Evolutionary conservation across 2,113 vertebrate genomes (phyloP), one percentile per base, ranked within the genome.

Genomic region (Neopipo cinnamomea): DNA sequence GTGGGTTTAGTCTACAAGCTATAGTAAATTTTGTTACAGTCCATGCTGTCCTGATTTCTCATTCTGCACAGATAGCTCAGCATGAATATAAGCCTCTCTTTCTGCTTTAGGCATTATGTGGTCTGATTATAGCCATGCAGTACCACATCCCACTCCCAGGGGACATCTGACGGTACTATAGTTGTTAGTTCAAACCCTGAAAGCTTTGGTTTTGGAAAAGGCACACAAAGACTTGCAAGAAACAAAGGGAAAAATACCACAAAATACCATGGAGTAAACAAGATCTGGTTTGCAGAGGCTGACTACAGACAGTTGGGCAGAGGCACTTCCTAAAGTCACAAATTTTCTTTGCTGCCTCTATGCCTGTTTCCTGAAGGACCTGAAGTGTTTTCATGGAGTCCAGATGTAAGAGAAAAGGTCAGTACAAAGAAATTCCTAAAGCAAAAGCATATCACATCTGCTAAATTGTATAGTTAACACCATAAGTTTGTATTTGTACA

Each of bases 291-390:
- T 85, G 73, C 66, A 78, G 84, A 95, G 71, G n/a, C 70, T 74
- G 39, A 25, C 47, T 59, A 81, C 61, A 89, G 61, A 46, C 56
- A 78, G 73, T 44, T 89, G 1, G 0, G 61, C 86, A 91, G 52
- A 93, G 39, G 24, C 50, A 63, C 76, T 96, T 97, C 89, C 87
- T 85, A 87, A 95, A 95, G 80, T 62, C 76, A 82, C 70, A 75
- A 49, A 85, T 92, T 87, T 91, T 89, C 65, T 91, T 92, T 81
- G 46, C 88, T 88, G 62, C n/a, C 76, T 91, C 79, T 58, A 7
- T 84, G 68, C 44, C 59, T 84, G 56, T 79, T 93, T 96, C 81
- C 94, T 87, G 93, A 71, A 87, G 61, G 66, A 72, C 68, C 65
- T 89, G 49, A 68, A 82, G 17, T 78, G 52, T 84, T 92, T 88